Conservation (phyloP, 2,888 invertebrate genomes). For the Agrochola litura region DNA sequence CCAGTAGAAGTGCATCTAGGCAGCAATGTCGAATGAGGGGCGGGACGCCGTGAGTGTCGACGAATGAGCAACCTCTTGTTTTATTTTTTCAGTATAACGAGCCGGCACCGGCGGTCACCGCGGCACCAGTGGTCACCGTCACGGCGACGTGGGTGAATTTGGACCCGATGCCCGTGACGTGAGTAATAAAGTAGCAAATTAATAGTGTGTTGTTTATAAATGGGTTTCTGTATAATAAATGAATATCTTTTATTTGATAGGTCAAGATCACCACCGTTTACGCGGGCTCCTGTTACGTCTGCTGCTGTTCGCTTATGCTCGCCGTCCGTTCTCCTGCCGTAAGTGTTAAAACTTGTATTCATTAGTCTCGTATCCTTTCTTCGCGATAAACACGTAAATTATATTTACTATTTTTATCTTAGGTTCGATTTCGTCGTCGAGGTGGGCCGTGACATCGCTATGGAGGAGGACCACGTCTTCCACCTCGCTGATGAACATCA, state of each 20-base stretch:
- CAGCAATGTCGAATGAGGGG: too few relatives aligned
- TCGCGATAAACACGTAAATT: background rate
- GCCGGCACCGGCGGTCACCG: too few relatives aligned
- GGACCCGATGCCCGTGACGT: background rate
- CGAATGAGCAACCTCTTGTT: too few relatives aligned
- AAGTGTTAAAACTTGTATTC: background rate
- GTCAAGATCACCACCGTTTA: background rate
- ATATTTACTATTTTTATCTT: background rate
- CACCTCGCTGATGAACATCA: slow-evolving; percentile 3
- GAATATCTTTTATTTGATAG: background rate
- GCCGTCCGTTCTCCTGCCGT: background rate
- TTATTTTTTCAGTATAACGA: too few relatives aligned
- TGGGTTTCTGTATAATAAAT: background rate
- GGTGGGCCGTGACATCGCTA: background rate
- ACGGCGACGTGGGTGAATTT: background rate
- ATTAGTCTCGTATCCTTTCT: background rate
- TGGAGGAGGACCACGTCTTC: background rate
- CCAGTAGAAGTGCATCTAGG: too few relatives aligned
- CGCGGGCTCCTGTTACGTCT: background rate
- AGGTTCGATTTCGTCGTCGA: background rate
- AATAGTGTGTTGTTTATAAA: background rate
- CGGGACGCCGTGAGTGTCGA: too few relatives aligned
- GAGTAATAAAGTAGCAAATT: background rate
- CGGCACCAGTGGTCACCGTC: background rate
- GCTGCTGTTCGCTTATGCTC: background rate